Conservation (phyloP, 1,140 invertebrate genomes). For the Megalopta genalis region DNA sequence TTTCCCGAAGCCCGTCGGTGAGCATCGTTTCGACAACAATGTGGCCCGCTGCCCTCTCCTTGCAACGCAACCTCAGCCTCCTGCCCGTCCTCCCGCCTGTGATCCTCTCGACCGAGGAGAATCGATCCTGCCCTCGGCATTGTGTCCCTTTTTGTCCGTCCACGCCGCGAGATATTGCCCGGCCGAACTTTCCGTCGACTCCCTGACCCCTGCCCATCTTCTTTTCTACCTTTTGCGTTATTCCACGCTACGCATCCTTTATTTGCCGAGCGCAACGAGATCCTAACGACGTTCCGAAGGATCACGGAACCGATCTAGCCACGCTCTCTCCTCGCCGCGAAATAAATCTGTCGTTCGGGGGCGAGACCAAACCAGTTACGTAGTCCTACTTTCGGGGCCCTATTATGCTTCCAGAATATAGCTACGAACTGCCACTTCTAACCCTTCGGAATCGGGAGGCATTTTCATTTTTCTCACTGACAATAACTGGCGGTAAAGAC, state of each 20-base stretch:
- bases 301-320: not conserved
- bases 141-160: slow-evolving; percentile 76
- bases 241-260: slow-evolving; percentile 43
- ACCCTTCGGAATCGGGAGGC: too few relatives aligned
- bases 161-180: slow-evolving; percentile 72
- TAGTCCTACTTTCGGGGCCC: too few relatives aligned
- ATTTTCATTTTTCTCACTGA: too few relatives aligned
- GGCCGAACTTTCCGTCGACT: slow-evolving; percentile 67
- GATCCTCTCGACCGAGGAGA: slow-evolving; percentile 73
- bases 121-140: slow-evolving; percentile 75
- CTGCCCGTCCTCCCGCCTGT: slow-evolving; percentile 58
- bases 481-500: too few relatives aligned
- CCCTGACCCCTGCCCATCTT: slow-evolving; percentile 52
- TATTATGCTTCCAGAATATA: too few relatives aligned
- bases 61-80: slow-evolving; percentile 58
- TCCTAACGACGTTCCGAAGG: slow-evolving; percentile 50
- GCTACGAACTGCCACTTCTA: too few relatives aligned
- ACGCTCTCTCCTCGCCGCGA: not conserved
- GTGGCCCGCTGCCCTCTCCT: slow-evolving; percentile 52
- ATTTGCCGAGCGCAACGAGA: slow-evolving; percentile 52
- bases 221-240: slow-evolving; percentile 46
- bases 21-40: slow-evolving; percentile 70
- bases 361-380: too few relatives aligned
- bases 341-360: not conserved
- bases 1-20: slow-evolving; percentile 67